A percentile compares a stretch with the other conserved stretches of the same genome.
Evolutionary conservation across 2,113 vertebrate species (phyloP).

Genomic region (Paratilapia polleni): DNA sequence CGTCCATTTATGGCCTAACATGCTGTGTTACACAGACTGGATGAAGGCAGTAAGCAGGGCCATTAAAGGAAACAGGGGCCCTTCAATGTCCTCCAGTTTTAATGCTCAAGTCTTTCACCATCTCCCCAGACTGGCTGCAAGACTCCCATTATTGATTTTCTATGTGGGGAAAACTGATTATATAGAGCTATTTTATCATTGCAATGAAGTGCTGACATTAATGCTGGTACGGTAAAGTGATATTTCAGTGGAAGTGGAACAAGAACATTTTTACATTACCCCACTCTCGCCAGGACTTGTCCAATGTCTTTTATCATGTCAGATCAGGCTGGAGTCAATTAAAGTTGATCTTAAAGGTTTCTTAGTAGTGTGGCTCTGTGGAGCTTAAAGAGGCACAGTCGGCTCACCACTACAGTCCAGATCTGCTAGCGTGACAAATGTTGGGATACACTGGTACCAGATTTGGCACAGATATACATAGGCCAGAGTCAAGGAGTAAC

Average conservation of each 20-base stretch:
- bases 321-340: neutral
- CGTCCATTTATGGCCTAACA: conserved; percentile 20
- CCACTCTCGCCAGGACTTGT: neutral
- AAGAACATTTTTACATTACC: conserved; percentile 26
- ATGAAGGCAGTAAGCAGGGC: conserved; percentile 23
- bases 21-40: conserved; percentile 3
- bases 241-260: neutral
- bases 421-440: neutral
- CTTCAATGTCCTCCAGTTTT: conserved; percentile 1
- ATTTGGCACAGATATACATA: neutral
- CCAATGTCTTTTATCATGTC: conserved; percentile 22
- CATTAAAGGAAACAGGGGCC: conserved; percentile 27
- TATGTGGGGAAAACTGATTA: conserved; percentile 40
- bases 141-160: conserved; percentile 52
- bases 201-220: conserved; percentile 40
- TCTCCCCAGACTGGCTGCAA: neutral
- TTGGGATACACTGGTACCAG: neutral
- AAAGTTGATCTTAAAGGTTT: conserved; percentile 6
- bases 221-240: conserved; percentile 5
- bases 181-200: conserved; percentile 43
- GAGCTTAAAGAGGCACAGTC: neutral
- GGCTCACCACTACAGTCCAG: neutral
- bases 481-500: neutral
- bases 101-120: conserved; percentile 35
- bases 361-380: neutral